Percentiles rank a stretch among this genome's conserved stretches.
Evolutionary conservation across 2,797 vertebrate species (phyloP).

Genomic region (Phylloscopus collybita): DNA sequence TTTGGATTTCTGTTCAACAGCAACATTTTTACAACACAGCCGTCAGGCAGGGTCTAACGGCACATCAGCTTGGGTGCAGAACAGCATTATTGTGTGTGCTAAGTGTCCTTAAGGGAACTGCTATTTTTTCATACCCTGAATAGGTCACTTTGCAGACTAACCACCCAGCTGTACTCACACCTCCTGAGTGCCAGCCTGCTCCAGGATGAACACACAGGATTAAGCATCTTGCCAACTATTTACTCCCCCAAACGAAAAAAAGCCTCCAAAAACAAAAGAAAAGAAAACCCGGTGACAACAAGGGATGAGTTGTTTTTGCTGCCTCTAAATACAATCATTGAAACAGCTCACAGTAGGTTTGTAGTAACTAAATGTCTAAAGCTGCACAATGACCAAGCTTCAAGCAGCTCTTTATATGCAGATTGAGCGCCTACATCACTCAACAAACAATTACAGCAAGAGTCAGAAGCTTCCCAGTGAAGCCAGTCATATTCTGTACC

Average conservation of each 20-base stretch:
- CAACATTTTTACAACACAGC: conserved; percentile 52
- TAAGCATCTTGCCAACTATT: neutral
- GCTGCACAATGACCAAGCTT: neutral
- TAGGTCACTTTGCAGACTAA: conserved; percentile 29
- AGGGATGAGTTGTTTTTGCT: neutral
- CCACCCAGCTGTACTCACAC: neutral
- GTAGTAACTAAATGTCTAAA: neutral
- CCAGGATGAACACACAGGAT: neutral
- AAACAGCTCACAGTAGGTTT: neutral
- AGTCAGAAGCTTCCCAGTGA: neutral
- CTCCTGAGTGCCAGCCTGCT: neutral
- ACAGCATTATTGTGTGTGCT: neutral
- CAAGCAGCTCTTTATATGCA: neutral
- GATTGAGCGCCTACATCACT: neutral
- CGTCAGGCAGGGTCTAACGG: conserved; percentile 36
- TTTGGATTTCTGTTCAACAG: conserved; percentile 51
- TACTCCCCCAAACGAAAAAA: neutral
- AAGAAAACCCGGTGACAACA: neutral
- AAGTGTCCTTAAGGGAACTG: conserved; percentile 8
- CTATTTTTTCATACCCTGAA: conserved; percentile 17
- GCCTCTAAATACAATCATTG: neutral
- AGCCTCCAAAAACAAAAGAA: neutral
- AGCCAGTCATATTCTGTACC: neutral
- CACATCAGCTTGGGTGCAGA: neutral
- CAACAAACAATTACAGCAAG: neutral